Evolutionary conservation across 2,888 invertebrate genomes (phyloP).

Genomic region (Cylloceria caligata): DNA sequence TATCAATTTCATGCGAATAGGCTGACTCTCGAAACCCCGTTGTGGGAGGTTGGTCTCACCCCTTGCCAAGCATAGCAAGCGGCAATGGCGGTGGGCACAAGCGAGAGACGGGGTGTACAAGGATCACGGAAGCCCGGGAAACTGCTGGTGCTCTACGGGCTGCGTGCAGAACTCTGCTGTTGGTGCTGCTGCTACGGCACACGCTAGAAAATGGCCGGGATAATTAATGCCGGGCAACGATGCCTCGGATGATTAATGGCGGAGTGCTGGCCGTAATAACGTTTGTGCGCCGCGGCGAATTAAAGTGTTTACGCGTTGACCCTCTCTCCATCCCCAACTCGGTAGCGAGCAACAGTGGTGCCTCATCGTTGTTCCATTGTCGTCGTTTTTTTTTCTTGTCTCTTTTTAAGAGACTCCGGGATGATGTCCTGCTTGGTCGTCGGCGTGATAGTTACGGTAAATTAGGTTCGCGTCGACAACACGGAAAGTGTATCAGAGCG

Average conservation of each 20-base stretch:
- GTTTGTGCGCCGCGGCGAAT: slow-evolving; percentile 78
- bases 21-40: slow-evolving; percentile 75
- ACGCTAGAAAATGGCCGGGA: slow-evolving; percentile 80
- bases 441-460: slow-evolving; percentile 42
- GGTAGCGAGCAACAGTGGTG: slow-evolving; percentile 17
- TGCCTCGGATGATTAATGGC: slow-evolving; percentile 81
- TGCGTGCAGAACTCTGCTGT: slow-evolving; percentile 59
- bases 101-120: slow-evolving; percentile 20
- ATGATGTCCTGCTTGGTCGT: slow-evolving; percentile 37
- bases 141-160: slow-evolving; percentile 44
- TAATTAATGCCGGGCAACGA: slow-evolving; percentile 82
- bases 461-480: slow-evolving; percentile 36
- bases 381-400: slow-evolving; percentile 22
- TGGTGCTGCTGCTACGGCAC: slow-evolving; percentile 63
- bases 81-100: slow-evolving; percentile 31
- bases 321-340: slow-evolving; percentile 13
- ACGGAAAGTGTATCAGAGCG: slow-evolving; percentile 1
- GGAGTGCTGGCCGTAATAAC: slow-evolving; percentile 78
- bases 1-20: slow-evolving; percentile 81
- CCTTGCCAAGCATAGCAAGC: slow-evolving; percentile 62
- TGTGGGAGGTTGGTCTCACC: slow-evolving; percentile 70
- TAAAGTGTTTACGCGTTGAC: slow-evolving; percentile 77
- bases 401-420: slow-evolving; percentile 10
- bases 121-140: slow-evolving; percentile 53
- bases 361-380: slow-evolving; percentile 20